Percentiles rank a stretch among this genome's conserved stretches.
Conservation (phyloP, 2,888 invertebrate species). For the Ormyrus rosae region DNA sequence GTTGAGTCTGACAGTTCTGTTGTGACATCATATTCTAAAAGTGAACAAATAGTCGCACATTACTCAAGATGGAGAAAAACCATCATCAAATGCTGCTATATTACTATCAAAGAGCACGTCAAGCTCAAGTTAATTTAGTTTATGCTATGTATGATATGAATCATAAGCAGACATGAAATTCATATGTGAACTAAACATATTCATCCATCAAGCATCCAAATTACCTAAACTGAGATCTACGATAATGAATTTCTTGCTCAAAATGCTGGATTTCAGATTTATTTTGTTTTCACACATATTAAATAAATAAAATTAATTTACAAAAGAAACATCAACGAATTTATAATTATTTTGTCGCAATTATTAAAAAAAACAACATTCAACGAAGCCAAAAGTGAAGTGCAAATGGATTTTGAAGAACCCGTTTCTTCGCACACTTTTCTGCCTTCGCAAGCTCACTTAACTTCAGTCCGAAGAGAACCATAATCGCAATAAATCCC, state of each 20-base stretch:
- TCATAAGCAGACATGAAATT: neutral
- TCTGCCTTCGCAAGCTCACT: neutral
- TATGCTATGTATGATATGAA: neutral
- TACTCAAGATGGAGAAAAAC: conserved; percentile 5
- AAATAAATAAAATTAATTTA: too few species aligned
- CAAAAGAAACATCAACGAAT: too few species aligned
- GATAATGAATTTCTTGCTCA: conserved; percentile 24
- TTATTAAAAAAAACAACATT: too few species aligned
- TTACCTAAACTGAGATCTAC: conserved; percentile 37
- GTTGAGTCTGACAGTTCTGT: conserved; percentile 26
- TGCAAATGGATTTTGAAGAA: neutral
- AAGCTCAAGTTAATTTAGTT: conserved; percentile 3
- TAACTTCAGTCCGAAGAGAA: conserved; percentile 22
- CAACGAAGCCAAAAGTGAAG: too few species aligned
- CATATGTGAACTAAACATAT: neutral
- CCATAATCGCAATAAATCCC: conserved; percentile 49
- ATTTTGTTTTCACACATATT: neutral
- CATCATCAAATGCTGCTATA: neutral
- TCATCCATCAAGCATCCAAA: neutral
- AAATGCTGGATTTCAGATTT: neutral
- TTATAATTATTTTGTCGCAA: too few species aligned
- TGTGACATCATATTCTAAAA: conserved; percentile 29
- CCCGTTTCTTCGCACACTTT: neutral
- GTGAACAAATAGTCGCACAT: neutral
- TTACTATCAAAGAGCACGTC: neutral